Evolutionary conservation across 2,888 invertebrate genomes (phyloP).

Genomic region (Nineta flava): DNA sequence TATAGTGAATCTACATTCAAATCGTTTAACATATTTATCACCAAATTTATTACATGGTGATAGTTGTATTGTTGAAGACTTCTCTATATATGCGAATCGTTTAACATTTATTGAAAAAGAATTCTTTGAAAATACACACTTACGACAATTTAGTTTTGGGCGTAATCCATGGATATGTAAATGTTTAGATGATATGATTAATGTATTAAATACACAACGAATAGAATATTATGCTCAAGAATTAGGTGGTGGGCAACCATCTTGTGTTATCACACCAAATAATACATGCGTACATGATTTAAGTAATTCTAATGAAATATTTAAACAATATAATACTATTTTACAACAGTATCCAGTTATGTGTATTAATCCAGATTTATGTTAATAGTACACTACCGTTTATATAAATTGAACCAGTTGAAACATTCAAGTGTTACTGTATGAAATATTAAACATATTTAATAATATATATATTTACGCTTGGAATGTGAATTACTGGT

Average conservation of each 20-base stretch:
- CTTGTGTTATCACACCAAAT: constrained; percentile 9
- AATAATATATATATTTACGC: too few species aligned
- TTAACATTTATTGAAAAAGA: not conserved
- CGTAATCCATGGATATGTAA: not conserved
- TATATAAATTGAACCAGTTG: too few species aligned
- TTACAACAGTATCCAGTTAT: not conserved
- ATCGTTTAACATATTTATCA: not conserved
- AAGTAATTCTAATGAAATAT: not conserved
- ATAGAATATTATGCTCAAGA: not conserved
- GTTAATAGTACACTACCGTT: too few species aligned
- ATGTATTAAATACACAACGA: not conserved
- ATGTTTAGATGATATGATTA: not conserved
- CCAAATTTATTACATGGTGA: not conserved
- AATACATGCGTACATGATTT: constrained; percentile 12
- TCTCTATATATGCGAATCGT: not conserved
- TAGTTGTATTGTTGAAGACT: not conserved
- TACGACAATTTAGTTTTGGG: not conserved
- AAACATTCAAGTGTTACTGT: too few species aligned
- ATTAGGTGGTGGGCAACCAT: not conserved
- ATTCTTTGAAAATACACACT: not conserved
- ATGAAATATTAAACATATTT: too few species aligned
- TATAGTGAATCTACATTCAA: not conserved
- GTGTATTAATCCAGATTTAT: constrained; percentile 7
- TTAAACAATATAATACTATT: not conserved
- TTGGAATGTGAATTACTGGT: too few species aligned